Evolutionary conservation across 23 tunicate species (phyloP), one percentile per base, ranked within the genome.

Genomic region (Trididemnum nubilum): DNA sequence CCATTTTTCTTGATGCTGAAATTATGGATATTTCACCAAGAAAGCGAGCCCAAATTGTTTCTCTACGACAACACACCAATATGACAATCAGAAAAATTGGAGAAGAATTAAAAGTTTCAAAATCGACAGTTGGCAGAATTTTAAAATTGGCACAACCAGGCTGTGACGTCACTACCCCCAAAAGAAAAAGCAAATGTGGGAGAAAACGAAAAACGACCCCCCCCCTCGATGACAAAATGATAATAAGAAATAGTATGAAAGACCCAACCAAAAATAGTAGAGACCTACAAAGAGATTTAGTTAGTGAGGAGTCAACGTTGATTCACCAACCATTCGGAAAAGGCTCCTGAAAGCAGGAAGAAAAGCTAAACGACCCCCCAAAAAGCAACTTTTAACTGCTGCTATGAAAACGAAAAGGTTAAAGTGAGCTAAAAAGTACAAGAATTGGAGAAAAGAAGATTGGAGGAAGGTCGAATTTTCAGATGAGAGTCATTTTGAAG

Each of bases 401-500:
- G 76, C 29, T 35, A 4, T 19, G 38, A 33, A 38, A n/a, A n/a
- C n/a, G n/a, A n/a, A n/a, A n/a, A n/a, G n/a, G n/a, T n/a, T n/a
- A n/a, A n/a, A n/a, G n/a, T 70, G 39, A 38, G 39, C 76, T 28
- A 70, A 70, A 33, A 70, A 70, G 76, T 35, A 5, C 76, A 70
- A 9, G 76, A 23, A 23, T 28, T 4, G 4, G 7, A 23, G 23
- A n/a, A n/a, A n/a, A n/a, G n/a, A n/a, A n/a, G n/a, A n/a, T n/a
- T n/a, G n/a, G n/a, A n/a, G n/a, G n/a, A n/a, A n/a, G n/a, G n/a
- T n/a, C n/a, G n/a, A n/a, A n/a, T n/a, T n/a, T n/a, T n/a, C n/a
- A n/a, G n/a, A n/a, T n/a, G n/a, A n/a, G n/a, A n/a, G n/a, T n/a
- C n/a, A n/a, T n/a, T n/a, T n/a, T n/a, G n/a, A n/a, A n/a, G n/a